These are phyloP conservation scores for Kryptopterus vitreolus DNA, from an alignment of 2,797 vertebrate genomes.

Conservation along the genomic window DNA sequence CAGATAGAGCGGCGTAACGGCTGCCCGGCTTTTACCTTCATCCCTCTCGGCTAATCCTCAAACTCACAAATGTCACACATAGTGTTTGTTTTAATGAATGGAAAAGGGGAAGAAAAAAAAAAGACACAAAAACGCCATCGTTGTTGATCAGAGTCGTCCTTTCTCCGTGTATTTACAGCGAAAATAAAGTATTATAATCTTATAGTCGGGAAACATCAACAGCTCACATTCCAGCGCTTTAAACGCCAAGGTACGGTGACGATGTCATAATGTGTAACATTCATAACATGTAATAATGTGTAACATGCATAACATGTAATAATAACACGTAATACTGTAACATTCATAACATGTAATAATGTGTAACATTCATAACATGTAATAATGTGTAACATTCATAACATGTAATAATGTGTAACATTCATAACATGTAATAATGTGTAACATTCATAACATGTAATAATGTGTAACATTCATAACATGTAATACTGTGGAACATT, in stretches of 20 bases:
- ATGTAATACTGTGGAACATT: too few species aligned
- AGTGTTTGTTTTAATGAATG: conserved; percentile 33
- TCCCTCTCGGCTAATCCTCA: conserved; percentile 36
- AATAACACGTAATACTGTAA: too few species aligned
- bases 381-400: too few species aligned
- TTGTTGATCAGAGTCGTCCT: too few species aligned
- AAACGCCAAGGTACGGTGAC: background rate
- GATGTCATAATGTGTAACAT: background rate
- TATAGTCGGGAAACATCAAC: background rate
- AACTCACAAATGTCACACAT: conserved; percentile 47
- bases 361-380: too few species aligned
- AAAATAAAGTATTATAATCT: background rate
- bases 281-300: background rate
- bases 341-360: too few species aligned
- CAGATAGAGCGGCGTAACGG: conserved; percentile 28
- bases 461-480: too few species aligned
- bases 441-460: too few species aligned
- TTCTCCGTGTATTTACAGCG: background rate
- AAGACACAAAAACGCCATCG: too few species aligned
- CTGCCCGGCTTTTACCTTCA: conserved; percentile 22
- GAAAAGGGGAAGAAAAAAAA: background rate
- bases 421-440: too few species aligned
- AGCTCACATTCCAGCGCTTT: background rate
- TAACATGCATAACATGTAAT: too few species aligned
- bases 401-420: too few species aligned